phyloP scores from a whole-genome alignment of 1,140 invertebrate genomes.

The Muscidifurax raptorellus region DNA sequence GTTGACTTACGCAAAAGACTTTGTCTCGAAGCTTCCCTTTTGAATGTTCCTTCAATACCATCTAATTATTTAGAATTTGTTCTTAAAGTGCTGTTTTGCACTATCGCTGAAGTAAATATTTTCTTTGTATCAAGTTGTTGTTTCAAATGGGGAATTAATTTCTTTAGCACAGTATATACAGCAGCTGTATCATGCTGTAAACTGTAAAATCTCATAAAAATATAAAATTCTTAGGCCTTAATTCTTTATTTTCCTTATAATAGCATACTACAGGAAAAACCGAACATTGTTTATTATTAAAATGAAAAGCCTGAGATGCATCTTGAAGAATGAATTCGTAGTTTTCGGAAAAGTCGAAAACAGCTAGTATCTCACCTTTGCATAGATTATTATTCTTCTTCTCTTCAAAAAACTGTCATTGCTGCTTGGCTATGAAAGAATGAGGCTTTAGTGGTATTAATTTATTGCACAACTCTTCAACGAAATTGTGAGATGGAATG shows the following conservation, averaged over 20 bases:
- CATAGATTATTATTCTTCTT: too few relatives aligned
- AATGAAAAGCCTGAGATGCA: not conserved
- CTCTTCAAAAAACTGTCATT: too few relatives aligned
- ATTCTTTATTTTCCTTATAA: not conserved
- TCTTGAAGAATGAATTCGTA: not conserved
- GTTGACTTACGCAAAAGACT: not conserved
- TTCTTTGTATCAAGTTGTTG: not conserved
- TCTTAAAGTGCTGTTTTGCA: constrained; percentile 55
- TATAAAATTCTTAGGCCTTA: too few relatives aligned
- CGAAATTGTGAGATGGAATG: constrained; percentile 47
- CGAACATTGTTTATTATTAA: constrained; percentile 30
- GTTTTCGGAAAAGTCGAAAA: not conserved
- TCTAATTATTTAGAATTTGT: constrained; percentile 55
- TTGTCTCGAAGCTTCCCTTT: constrained; percentile 40
- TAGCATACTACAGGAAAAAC: constrained; percentile 41
- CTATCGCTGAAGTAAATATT: not conserved
- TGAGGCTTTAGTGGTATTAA: constrained; percentile 48
- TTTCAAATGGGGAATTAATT: not conserved
- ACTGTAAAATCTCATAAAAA: constrained; percentile 7
- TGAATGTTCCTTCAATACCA: constrained; percentile 54
- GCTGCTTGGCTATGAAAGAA: too few relatives aligned
- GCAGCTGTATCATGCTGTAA: constrained; percentile 7
- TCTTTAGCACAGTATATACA: constrained; percentile 6
- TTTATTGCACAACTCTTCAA: constrained; percentile 45
- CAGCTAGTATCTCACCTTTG: too few relatives aligned